These are phyloP conservation scores for Acyrthosiphon pisum DNA, from an alignment of 1,140 invertebrate species.

Conservation along the genomic window DNA sequence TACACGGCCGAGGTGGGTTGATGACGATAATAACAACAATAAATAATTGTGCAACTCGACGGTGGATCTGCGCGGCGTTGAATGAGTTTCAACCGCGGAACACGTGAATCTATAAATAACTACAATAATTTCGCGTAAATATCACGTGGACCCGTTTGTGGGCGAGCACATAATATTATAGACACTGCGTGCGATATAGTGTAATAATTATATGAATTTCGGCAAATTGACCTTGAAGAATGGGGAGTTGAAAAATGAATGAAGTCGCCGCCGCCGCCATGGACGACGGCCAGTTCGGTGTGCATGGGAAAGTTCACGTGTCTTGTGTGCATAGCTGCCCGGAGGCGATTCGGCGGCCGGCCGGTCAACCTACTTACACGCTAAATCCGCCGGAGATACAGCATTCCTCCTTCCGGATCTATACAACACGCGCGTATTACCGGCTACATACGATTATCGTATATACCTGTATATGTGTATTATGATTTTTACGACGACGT, in stretches of 20 bases:
- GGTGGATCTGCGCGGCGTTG: not conserved
- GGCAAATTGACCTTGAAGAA: not conserved
- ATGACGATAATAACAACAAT: not conserved
- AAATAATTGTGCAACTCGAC: not conserved
- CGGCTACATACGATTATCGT: not conserved
- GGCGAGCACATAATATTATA: not conserved
- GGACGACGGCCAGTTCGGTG: not conserved
- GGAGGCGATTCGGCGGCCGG: slow-evolving; percentile 12
- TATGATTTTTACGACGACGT: slow-evolving; percentile 12
- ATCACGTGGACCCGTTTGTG: not conserved
- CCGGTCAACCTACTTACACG: slow-evolving; percentile 53
- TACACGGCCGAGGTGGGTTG: not conserved
- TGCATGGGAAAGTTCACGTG: slow-evolving; percentile 48
- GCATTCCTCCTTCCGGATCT: slow-evolving; percentile 52
- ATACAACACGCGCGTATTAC: slow-evolving; percentile 13
- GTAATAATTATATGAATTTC: not conserved
- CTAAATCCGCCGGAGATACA: slow-evolving; percentile 50
- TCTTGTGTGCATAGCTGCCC: slow-evolving; percentile 3
- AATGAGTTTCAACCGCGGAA: not conserved
- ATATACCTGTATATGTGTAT: too few relatives aligned
- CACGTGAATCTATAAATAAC: not conserved
- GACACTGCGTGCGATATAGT: not conserved
- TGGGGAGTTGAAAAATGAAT: not conserved
- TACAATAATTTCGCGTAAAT: not conserved
- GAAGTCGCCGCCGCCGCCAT: not conserved